Evolutionary conservation across 2,797 vertebrate genomes (phyloP), one percentile per base, ranked within the genome.

Genomic region (Pangasius djambal): DNA sequence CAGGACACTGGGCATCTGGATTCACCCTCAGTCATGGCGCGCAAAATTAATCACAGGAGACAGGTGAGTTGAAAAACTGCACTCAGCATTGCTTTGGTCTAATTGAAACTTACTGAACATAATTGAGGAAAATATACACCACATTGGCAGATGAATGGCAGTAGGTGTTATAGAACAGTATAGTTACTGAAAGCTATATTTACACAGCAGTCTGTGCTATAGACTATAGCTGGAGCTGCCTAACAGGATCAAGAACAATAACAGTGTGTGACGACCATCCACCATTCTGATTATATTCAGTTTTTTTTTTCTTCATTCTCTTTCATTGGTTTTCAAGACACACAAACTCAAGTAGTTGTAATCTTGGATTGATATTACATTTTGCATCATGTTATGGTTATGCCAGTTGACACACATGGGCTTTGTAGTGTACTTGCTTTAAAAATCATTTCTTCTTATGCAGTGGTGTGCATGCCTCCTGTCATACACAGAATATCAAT

Each of bases 41-140:
- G 16, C 1, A 89, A 85, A 16, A 44, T 88, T 0, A 9, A 67
- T 10, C 89, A 89, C 86, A 88, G 37, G 86, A 90, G 91, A 61
- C 89, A 90, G 90, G 91, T 92, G 86, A 92, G 88, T 28, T 9
- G 15, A 40, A 31, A 59, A 37, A 25, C 28, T 55, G 28, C 28
- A 31, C 83, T 69, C 12, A 63, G 8, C 6, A 44, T 63, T 13
- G 78, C 31, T 25, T 28, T 63, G 57, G 79, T 61, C 12, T 28
- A 40, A 44, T 28, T 44, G 16, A 7, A 63, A 9, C 6, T 48
- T 44, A 59, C 10, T 63, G 25, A 44, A 44, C 15, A 34, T 57
- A 34, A 57, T 1, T 57, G 8, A 55, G 16, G 16, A 13, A 59
- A 81, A 59, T 59, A 37, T 22, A 81, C 52, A 59, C 18, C 4